phyloP scores from a whole-genome alignment of 2,797 vertebrate genomes.

The Xenops minutus region DNA sequence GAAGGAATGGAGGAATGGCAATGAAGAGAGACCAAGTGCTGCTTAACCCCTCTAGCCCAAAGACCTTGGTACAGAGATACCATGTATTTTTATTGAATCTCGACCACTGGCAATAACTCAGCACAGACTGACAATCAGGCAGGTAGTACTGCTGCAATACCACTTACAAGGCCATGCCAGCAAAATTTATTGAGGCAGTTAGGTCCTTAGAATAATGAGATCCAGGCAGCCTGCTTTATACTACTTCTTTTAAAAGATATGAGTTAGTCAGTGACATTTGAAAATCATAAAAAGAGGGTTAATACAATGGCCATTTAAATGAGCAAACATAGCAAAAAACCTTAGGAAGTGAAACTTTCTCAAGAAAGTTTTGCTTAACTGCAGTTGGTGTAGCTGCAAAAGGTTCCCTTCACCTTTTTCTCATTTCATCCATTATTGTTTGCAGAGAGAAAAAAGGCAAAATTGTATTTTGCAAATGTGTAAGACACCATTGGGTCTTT shows the following conservation, averaged over 20 bases:
- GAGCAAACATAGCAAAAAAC: conserved; percentile 48
- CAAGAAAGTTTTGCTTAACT: conserved; percentile 41
- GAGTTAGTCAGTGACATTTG: conserved; percentile 9
- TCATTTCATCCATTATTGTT: background rate
- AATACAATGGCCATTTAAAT: conserved; percentile 45
- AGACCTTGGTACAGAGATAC: background rate
- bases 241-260: background rate
- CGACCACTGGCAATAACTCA: background rate
- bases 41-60: background rate
- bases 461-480: background rate
- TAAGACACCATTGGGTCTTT: background rate
- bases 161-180: background rate
- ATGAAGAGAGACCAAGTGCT: background rate
- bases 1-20: background rate
- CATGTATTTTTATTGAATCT: background rate
- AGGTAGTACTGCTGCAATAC: background rate
- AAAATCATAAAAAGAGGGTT: conserved; percentile 38
- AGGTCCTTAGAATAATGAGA: background rate
- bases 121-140: background rate
- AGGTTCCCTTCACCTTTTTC: background rate
- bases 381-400: background rate
- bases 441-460: background rate
- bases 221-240: background rate
- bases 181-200: background rate
- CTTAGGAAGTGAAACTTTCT: conserved; percentile 67